phyloP scores from a whole-genome alignment of 2,888 invertebrate genomes.

The Spatulosminthurus flaviceps region DNA sequence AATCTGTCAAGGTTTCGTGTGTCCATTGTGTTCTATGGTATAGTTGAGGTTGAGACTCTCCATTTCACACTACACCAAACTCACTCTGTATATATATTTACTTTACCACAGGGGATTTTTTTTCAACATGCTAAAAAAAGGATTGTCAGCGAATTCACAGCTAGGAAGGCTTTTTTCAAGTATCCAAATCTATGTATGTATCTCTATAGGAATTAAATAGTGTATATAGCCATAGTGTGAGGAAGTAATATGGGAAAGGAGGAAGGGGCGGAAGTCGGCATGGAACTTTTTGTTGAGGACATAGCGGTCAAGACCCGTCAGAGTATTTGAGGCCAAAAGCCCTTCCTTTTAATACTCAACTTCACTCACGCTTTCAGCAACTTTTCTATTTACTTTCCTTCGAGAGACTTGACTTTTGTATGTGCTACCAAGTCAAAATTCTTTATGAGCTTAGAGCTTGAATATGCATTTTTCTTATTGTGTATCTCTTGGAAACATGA shows the following conservation, averaged over 20 bases:
- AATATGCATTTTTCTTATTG: no score
- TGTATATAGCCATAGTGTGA: background rate
- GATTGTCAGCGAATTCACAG: slow-evolving; percentile 1
- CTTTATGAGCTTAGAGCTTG: no score
- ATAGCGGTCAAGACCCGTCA: slow-evolving; percentile 33
- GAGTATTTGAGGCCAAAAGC: slow-evolving; percentile 30
- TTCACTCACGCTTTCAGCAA: slow-evolving; percentile 33
- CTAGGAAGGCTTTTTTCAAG: slow-evolving; percentile 8
- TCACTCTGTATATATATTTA: no score
- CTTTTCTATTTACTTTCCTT: slow-evolving; percentile 5
- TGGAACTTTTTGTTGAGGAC: slow-evolving; percentile 32
- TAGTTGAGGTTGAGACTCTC: slow-evolving; percentile 33
- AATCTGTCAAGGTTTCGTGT: slow-evolving; percentile 32
- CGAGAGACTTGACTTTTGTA: no score
- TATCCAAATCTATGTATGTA: no score
- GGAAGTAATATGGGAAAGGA: slow-evolving; percentile 19
- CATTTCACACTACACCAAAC: slow-evolving; percentile 23
- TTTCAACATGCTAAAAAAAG: background rate
- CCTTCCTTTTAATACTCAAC: background rate
- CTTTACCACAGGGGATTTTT: slow-evolving; percentile 3
- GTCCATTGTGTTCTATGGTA: slow-evolving; percentile 15
- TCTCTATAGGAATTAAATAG: no score
- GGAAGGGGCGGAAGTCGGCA: slow-evolving; percentile 28
- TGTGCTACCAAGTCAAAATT: no score
- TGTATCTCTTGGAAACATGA: no score